phyloP scores from a whole-genome alignment of 2,113 vertebrate species.

The Grammomys surdaster region DNA sequence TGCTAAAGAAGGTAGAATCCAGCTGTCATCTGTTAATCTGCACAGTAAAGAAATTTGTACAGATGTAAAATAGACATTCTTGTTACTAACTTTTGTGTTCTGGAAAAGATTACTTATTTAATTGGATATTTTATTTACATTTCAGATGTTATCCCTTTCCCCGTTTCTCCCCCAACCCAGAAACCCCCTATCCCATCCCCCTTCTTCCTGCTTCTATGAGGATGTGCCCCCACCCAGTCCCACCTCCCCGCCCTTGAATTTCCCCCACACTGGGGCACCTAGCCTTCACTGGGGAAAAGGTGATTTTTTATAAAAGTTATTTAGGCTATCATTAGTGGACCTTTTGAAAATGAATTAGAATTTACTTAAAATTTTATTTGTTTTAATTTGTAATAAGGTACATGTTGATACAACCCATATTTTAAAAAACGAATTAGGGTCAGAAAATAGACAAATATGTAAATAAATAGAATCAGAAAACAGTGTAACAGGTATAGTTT shows the following conservation, averaged over 20 bases:
- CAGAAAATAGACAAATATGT: not conserved
- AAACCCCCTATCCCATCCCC: no score
- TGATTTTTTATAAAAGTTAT: slow-evolving; percentile 39
- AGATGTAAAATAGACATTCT: slow-evolving; percentile 15
- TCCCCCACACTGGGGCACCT: no score
- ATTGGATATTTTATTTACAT: no score
- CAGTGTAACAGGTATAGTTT: slow-evolving; percentile 43
- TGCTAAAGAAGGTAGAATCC: slow-evolving; percentile 9
- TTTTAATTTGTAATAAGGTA: slow-evolving; percentile 41
- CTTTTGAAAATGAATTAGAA: slow-evolving; percentile 57
- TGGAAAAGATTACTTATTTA: slow-evolving; percentile 17
- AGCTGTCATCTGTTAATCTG: slow-evolving; percentile 23
- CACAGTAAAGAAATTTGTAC: slow-evolving; percentile 46
- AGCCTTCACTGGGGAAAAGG: not conserved
- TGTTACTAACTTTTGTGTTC: slow-evolving; percentile 45
- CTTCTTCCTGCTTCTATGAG: no score
- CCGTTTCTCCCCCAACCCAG: no score
- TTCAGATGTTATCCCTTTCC: no score
- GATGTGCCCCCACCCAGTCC: no score
- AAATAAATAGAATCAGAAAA: slow-evolving; percentile 7
- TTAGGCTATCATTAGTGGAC: slow-evolving; percentile 27
- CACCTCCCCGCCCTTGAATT: no score
- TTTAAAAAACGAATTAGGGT: slow-evolving; percentile 43
- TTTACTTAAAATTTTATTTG: slow-evolving; percentile 19
- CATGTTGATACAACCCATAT: not conserved